Base-by-base conservation (phyloP, 1,140 invertebrate genomes). In the Dreissena rostriformis region DNA sequence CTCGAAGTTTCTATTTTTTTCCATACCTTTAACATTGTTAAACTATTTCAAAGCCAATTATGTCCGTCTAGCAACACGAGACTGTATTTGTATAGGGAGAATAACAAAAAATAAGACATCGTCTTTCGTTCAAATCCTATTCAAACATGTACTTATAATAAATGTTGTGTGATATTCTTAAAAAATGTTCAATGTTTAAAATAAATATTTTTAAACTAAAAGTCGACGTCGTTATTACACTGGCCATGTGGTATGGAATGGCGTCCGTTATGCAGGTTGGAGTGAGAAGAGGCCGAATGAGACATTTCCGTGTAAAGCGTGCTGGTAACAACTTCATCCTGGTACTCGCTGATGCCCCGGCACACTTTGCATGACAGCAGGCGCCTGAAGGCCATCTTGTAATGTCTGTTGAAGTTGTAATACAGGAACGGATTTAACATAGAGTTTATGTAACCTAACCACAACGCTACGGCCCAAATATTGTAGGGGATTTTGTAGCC, bases 401-500 rank as follows among this genome's bases (percentile, higher is more conserved):
- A 99, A 93, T 98, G 97, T 92, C 97, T 97, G 88, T 97, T 98
- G 93, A 98, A 98, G 67, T 98, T 95, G 11, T 97, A 97, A 92
- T 98, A 99, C 14, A 94, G 87, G 76, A 93, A 90, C 12, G 93
- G 93, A 94, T 99, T 99, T 94, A 99, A 97, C 63, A 97, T 97
- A 52, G 97, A 98, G 94, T 99, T 99, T 73, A 97, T 98, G 94
- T 99, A 99, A 80, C 99, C 91, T 29, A 93, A 83, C 92, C 92
- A 92, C 55, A 93, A 53, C 0, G 89, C 90, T 63, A 92, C 83
- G 29, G 88, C 87, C 88, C 91, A 92, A n/a, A 88, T 76, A 14
- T 80, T 83, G 77, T 91, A 90, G 0, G 91, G 89, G 52, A 92
- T 90, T 68, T 88, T 86, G 81, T 92, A 92, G 92, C 12, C 86